phyloP scores from a whole-genome alignment of 2,113 vertebrate genomes.

The Isurus oxyrinchus region DNA sequence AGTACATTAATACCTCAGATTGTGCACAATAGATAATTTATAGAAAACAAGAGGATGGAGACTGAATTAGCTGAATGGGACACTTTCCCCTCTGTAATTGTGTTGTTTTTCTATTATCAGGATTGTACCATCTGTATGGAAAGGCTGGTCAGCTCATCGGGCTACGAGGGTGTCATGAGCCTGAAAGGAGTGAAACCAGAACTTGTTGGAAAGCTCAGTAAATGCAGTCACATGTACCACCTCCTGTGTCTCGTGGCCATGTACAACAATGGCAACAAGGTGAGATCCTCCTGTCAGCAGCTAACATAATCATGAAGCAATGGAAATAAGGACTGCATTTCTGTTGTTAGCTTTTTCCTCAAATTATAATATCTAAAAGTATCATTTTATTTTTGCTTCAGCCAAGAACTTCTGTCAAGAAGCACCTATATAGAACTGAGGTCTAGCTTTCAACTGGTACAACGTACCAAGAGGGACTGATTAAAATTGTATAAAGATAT shows the following conservation, averaged over 20 bases:
- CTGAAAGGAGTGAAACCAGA: conserved; percentile 78
- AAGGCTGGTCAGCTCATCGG: conserved; percentile 76
- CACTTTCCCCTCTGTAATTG: not conserved
- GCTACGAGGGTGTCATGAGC: conserved; percentile 83
- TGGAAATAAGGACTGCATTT: not conserved
- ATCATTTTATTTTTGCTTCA: not conserved
- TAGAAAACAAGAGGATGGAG: not conserved
- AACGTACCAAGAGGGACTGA: not conserved
- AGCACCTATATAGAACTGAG: not conserved
- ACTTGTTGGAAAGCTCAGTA: conserved; percentile 87
- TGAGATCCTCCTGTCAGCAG: conserved; percentile 44
- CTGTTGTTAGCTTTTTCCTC: not conserved
- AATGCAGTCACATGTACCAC: conserved; percentile 93
- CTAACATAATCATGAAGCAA: not conserved
- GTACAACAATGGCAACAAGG: conserved; percentile 95
- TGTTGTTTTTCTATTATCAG: conserved; percentile 48
- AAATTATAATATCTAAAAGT: not conserved
- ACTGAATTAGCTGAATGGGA: not conserved
- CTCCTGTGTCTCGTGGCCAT: conserved; percentile 93
- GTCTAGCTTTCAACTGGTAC: not conserved
- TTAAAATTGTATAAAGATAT: not conserved
- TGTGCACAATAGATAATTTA: not conserved
- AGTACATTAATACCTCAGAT: not conserved
- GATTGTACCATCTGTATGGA: conserved; percentile 91
- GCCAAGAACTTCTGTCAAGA: not conserved